These are phyloP conservation scores for Patella ulyssiponensis DNA, from an alignment of 2,888 invertebrate genomes.

Conservation along the genomic window DNA sequence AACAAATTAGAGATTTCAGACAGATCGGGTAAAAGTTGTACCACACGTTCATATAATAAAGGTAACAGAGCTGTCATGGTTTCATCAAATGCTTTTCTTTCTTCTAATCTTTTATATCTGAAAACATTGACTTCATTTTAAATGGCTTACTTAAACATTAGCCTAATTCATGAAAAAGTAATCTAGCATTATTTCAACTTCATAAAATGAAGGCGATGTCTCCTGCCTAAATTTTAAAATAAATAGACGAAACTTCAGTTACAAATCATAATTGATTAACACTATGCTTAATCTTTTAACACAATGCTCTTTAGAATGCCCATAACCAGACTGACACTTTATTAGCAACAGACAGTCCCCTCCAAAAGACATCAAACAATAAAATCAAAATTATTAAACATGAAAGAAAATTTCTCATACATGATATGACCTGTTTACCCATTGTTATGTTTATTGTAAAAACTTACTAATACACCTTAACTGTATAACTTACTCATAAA, in stretches of 20 bases:
- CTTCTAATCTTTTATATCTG: slow-evolving; percentile 92
- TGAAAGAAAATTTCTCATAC: not conserved
- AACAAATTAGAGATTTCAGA: slow-evolving; percentile 90
- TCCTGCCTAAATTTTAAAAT: too few species aligned
- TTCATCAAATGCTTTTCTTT: slow-evolving; percentile 90
- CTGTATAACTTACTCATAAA: slow-evolving; percentile 78
- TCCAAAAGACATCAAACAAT: not conserved
- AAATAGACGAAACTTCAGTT: too few species aligned
- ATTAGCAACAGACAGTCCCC: not conserved
- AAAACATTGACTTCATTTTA: slow-evolving; percentile 61
- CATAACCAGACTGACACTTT: too few species aligned
- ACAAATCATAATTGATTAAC: too few species aligned
- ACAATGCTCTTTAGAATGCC: too few species aligned
- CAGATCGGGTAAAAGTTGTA: slow-evolving; percentile 82
- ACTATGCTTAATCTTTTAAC: too few species aligned
- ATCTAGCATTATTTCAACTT: too few species aligned
- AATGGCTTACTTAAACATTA: too few species aligned
- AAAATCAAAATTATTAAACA: not conserved
- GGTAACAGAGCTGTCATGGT: slow-evolving; percentile 96
- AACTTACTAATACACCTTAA: not conserved
- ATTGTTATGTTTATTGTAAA: not conserved
- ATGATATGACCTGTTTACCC: not conserved
- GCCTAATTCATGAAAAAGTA: too few species aligned
- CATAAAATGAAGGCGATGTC: too few species aligned
- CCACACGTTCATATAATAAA: slow-evolving; percentile 83